phyloP scores from a whole-genome alignment of 2,797 vertebrate genomes.

The Rhincodon typus region DNA sequence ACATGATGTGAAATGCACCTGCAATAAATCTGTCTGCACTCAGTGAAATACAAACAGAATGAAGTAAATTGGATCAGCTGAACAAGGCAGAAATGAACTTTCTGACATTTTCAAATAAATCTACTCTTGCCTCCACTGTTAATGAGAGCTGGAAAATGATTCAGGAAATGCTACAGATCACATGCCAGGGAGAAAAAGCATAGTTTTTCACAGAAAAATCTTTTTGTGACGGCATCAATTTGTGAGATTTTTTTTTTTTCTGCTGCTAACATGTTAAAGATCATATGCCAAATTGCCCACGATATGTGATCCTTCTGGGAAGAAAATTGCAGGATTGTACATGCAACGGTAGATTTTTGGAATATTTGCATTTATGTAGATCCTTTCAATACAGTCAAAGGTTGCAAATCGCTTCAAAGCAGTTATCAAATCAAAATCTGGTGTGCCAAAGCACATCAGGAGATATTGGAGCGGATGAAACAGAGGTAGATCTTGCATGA shows the following conservation, averaged over 20 bases:
- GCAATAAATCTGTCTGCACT: not conserved
- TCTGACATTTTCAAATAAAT: constrained; percentile 14
- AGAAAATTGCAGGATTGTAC: not conserved
- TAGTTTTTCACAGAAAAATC: not conserved
- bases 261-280: not conserved
- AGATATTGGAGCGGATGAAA: not conserved
- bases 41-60: not conserved
- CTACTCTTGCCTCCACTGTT: not conserved
- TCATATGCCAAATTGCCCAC: not conserved
- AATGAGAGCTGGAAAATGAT: not conserved
- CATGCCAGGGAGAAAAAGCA: not conserved
- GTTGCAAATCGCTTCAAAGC: not conserved
- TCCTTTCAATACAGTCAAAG: not conserved
- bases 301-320: not conserved
- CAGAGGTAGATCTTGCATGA: not conserved
- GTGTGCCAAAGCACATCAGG: not conserved
- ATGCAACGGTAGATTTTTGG: not conserved
- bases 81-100: not conserved
- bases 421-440: not conserved
- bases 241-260: not conserved
- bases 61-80: constrained; percentile 7
- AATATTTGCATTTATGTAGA: not conserved
- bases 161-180: not conserved
- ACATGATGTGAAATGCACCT: not conserved
- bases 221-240: not conserved